Conservation (phyloP, 2,113 vertebrate genomes). For the Ramphastos sulfuratus region DNA sequence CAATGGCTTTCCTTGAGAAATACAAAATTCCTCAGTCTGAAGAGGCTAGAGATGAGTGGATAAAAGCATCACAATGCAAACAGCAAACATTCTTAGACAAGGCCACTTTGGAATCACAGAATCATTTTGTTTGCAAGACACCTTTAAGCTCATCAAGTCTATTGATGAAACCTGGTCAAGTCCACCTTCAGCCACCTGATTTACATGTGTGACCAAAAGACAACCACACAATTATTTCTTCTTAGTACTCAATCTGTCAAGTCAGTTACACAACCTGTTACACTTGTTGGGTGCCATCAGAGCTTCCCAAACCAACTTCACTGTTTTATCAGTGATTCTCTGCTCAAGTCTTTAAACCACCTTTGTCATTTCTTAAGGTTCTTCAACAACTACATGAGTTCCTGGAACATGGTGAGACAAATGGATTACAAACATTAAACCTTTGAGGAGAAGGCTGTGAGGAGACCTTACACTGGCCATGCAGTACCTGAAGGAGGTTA, state of each 20-base stretch:
- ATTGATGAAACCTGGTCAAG: no score
- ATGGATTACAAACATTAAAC: no score
- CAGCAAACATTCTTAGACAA: neutral
- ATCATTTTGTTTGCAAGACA: neutral
- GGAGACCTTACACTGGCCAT: no score
- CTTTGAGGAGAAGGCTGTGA: no score
- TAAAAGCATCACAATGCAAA: neutral
- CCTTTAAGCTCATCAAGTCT: no score
- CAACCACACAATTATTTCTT: neutral
- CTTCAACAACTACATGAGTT: no score
- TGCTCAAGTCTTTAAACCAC: no score
- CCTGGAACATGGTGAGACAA: no score
- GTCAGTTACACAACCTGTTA: neutral
- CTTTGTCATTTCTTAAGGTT: no score
- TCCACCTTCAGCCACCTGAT: neutral
- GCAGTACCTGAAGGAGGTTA: no score
- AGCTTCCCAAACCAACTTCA: neutral
- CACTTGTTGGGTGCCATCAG: neutral
- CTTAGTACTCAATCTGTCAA: slow-evolving; percentile 7
- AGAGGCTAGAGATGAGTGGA: neutral
- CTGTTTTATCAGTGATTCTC: neutral
- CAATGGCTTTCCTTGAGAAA: neutral
- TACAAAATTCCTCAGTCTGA: neutral
- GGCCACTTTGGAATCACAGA: neutral
- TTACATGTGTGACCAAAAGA: neutral